Conservation (phyloP, 1,140 invertebrate genomes). For the Hestina assimilis region DNA sequence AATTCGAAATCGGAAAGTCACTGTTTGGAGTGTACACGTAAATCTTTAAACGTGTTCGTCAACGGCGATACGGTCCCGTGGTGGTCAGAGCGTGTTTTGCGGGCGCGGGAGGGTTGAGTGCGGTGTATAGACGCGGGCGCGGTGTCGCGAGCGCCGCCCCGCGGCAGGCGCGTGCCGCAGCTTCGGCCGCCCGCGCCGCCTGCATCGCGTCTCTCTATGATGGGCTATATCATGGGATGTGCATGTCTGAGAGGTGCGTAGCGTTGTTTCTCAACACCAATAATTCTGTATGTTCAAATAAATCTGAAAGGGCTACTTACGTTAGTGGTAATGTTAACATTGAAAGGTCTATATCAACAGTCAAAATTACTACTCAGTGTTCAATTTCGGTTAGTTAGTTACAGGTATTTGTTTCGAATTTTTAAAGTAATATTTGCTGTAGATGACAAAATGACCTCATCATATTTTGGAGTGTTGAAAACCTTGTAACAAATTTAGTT, state of each 20-base stretch:
- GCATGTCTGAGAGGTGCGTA: constrained; percentile 90
- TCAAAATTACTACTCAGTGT: too few relatives aligned
- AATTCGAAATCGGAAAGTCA: background rate
- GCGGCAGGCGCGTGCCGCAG: constrained; percentile 73
- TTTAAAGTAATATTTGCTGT: too few relatives aligned
- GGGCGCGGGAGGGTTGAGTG: constrained; percentile 44
- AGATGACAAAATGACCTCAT: too few relatives aligned
- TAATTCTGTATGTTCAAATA: too few relatives aligned
- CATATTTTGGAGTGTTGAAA: too few relatives aligned
- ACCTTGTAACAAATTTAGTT: too few relatives aligned
- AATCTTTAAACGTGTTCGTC: background rate
- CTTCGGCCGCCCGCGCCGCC: constrained; percentile 64
- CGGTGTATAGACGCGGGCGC: constrained; percentile 52
- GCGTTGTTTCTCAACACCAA: background rate
- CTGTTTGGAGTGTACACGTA: background rate
- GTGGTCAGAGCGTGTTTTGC: constrained; percentile 14
- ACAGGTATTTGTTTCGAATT: too few relatives aligned
- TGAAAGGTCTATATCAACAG: too few relatives aligned
- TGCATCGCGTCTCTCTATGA: constrained; percentile 81
- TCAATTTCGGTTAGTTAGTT: too few relatives aligned
- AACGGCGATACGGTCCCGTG: constrained; percentile 9
- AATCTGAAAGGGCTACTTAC: too few relatives aligned
- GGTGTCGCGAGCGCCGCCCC: constrained; percentile 66
- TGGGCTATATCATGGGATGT: constrained; percentile 94
- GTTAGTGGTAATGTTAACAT: too few relatives aligned